Evolutionary conservation across 2,888 invertebrate species (phyloP).

Genomic region (Notodonta ziczac): DNA sequence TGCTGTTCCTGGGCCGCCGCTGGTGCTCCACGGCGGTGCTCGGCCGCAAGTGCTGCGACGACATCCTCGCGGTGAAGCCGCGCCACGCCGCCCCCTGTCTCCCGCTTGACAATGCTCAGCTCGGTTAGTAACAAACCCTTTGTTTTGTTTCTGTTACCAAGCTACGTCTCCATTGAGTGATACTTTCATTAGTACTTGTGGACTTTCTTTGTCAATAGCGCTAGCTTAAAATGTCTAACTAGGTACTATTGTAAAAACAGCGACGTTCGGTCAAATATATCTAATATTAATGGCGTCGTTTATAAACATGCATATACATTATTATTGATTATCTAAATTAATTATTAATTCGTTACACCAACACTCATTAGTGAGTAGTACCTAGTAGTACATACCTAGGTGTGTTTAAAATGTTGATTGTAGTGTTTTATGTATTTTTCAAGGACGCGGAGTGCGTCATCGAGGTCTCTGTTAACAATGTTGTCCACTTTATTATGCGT

Average conservation of each 20-base stretch:
- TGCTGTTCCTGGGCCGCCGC: slow-evolving; percentile 94
- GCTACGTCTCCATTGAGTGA: slow-evolving; percentile 33
- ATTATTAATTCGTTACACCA: neutral
- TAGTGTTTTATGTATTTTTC: slow-evolving; percentile 49
- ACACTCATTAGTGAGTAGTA: slow-evolving; percentile 41
- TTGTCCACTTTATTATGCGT: slow-evolving; percentile 18
- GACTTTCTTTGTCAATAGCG: slow-evolving; percentile 37
- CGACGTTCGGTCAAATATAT: neutral
- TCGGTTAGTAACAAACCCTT: slow-evolving; percentile 59
- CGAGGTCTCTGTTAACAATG: slow-evolving; percentile 41
- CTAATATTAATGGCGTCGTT: neutral
- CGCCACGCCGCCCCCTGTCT: slow-evolving; percentile 64
- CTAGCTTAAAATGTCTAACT: neutral
- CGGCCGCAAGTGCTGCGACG: slow-evolving; percentile 73
- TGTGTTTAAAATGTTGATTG: slow-evolving; percentile 37
- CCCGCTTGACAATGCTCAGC: slow-evolving; percentile 72
- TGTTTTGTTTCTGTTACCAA: slow-evolving; percentile 37
- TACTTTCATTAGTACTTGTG: slow-evolving; percentile 20
- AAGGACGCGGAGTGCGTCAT: slow-evolving; percentile 55
- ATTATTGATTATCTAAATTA: neutral
- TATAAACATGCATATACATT: no score
- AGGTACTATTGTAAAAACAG: neutral
- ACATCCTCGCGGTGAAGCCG: slow-evolving; percentile 74
- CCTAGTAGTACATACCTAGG: neutral
- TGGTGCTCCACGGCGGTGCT: slow-evolving; percentile 76